phyloP scores from a whole-genome alignment of 2,797 vertebrate genomes.

The Eurystomus glaucurus region DNA sequence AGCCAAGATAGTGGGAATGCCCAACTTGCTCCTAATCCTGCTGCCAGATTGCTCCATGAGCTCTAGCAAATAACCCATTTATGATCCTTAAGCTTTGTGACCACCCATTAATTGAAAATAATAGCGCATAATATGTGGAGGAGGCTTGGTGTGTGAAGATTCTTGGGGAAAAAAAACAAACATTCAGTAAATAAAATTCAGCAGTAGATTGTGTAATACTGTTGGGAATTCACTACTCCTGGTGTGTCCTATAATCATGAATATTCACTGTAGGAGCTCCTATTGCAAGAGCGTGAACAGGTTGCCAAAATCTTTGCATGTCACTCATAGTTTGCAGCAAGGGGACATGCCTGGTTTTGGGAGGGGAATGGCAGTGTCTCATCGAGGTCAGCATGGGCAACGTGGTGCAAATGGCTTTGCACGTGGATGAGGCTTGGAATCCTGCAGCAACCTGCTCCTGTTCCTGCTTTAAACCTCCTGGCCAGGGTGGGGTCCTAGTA shows the following conservation, averaged over 20 bases:
- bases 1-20: neutral
- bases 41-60: neutral
- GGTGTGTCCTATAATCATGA: neutral
- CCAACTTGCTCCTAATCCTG: neutral
- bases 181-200: neutral
- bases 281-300: neutral
- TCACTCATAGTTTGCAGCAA: rapidly evolving
- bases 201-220: neutral
- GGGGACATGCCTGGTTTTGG: neutral
- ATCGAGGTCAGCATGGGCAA: rapidly evolving
- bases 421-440: rapidly evolving
- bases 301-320: neutral
- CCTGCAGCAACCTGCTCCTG: neutral
- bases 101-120: neutral
- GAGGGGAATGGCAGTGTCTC: neutral
- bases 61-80: neutral
- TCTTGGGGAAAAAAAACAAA: neutral
- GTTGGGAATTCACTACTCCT: neutral
- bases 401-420: neutral
- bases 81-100: neutral
- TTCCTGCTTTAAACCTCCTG: neutral
- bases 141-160: neutral
- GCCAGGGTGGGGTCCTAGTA: too few relatives aligned
- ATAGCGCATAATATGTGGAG: neutral
- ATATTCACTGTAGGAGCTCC: rapidly evolving